Evolutionary conservation across 2,888 invertebrate species (phyloP).

Genomic region (Macrophya annulata): DNA sequence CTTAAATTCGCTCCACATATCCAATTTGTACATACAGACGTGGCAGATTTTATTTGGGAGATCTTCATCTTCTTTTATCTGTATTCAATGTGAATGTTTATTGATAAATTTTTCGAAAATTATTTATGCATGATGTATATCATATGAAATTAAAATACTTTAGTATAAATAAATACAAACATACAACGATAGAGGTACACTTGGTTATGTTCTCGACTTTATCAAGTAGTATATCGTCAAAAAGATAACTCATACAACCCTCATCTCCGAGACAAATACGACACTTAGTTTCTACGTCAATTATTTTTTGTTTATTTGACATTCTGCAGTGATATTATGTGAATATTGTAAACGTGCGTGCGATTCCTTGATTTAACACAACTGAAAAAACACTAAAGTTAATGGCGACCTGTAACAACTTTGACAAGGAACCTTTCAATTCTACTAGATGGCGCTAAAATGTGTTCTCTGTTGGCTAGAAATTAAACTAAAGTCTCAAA

Average conservation of each 20-base stretch:
- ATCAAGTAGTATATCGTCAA: conserved; percentile 66
- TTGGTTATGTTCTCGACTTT: conserved; percentile 71
- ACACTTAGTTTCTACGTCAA: conserved; percentile 69
- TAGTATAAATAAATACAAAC: conserved; percentile 59
- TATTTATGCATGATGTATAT: background rate
- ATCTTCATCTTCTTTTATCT: conserved; percentile 72
- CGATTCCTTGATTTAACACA: background rate
- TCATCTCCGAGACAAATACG: conserved; percentile 73
- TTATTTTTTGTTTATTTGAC: conserved; percentile 71
- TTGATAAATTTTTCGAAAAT: background rate
- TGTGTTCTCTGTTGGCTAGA: background rate
- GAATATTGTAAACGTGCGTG: background rate
- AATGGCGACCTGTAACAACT: background rate
- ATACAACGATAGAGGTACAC: conserved; percentile 73
- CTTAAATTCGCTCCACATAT: conserved; percentile 76
- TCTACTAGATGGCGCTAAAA: background rate
- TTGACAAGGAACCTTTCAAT: background rate
- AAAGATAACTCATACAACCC: conserved; percentile 71
- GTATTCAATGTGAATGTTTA: conserved; percentile 40
- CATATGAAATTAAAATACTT: background rate
- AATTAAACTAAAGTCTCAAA: background rate
- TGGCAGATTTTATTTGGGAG: conserved; percentile 74
- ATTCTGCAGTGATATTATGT: conserved; percentile 61
- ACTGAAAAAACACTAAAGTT: conserved; percentile 6
- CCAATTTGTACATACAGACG: conserved; percentile 75